phyloP scores from a whole-genome alignment of 2,113 vertebrate genomes.

The Alligator sinensis region DNA sequence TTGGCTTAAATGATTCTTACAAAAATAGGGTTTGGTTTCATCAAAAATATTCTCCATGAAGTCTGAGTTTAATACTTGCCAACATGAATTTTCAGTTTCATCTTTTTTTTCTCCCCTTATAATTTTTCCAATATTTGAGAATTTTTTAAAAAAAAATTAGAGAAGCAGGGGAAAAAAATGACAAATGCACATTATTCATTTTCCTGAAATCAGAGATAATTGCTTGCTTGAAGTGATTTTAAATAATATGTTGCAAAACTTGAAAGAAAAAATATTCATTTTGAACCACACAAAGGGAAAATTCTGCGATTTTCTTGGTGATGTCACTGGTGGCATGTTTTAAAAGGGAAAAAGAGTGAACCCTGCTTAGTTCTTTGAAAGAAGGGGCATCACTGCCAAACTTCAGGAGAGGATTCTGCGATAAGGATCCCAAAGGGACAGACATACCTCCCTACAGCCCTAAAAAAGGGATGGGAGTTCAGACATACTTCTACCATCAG shows the following conservation, averaged over 20 bases:
- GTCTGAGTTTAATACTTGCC: neutral
- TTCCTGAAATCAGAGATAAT: neutral
- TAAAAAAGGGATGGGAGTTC: too few species aligned
- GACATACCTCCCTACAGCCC: too few species aligned
- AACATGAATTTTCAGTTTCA: neutral
- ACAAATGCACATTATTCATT: neutral
- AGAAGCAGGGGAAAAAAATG: neutral
- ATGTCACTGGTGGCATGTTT: too few species aligned
- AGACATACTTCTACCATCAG: neutral
- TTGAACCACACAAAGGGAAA: neutral
- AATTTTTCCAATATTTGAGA: neutral
- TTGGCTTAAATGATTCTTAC: neutral
- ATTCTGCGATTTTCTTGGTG: neutral
- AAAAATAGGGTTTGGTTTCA: neutral
- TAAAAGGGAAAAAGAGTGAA: too few species aligned
- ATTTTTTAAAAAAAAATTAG: neutral
- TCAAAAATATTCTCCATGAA: neutral
- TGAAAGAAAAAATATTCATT: neutral
- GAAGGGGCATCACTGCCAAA: too few species aligned
- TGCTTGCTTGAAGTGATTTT: too few species aligned
- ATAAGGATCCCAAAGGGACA: too few species aligned
- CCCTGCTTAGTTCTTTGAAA: too few species aligned
- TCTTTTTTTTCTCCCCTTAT: neutral
- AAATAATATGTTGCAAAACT: neutral
- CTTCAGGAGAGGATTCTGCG: too few species aligned